Percentiles rank a stretch among this genome's conserved stretches.
phyloP scores from a whole-genome alignment of 1,140 invertebrate species.

The Drosophila bocqueti region DNA sequence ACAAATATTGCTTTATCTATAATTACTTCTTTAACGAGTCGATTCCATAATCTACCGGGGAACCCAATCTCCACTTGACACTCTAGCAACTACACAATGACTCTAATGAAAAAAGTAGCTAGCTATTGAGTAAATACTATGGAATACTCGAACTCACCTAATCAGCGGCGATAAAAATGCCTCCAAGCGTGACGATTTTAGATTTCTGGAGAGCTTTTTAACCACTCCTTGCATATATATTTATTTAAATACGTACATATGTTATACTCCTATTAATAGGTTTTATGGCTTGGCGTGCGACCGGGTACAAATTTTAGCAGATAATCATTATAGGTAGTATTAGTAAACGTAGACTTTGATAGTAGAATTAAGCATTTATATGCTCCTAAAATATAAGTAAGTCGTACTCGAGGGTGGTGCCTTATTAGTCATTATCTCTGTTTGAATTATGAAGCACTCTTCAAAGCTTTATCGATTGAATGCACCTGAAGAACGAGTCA shows the following conservation, averaged over 20 bases:
- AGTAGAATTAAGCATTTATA: neutral
- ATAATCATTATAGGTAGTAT: neutral
- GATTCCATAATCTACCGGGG: neutral
- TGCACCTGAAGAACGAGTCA: neutral
- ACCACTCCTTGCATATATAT: neutral
- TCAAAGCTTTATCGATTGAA: neutral
- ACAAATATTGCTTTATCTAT: neutral
- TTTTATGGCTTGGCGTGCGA: neutral
- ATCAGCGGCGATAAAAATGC: neutral
- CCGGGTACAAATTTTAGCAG: neutral
- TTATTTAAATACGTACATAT: neutral
- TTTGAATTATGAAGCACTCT: neutral
- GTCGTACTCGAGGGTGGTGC: neutral
- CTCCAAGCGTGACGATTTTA: neutral
- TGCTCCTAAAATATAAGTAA: neutral
- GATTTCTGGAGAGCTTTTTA: neutral
- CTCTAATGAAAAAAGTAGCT: neutral
- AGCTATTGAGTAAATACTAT: neutral
- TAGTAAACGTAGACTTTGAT: neutral
- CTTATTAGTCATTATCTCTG: neutral
- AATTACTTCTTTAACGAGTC: neutral
- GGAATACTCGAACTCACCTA: neutral
- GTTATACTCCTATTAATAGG: neutral
- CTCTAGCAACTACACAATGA: too few relatives aligned
- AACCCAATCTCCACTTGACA: neutral